These are phyloP conservation scores for Mormyrops boulengeri DNA, from an alignment of 2,797 vertebrate genomes.

Conservation along the genomic window DNA sequence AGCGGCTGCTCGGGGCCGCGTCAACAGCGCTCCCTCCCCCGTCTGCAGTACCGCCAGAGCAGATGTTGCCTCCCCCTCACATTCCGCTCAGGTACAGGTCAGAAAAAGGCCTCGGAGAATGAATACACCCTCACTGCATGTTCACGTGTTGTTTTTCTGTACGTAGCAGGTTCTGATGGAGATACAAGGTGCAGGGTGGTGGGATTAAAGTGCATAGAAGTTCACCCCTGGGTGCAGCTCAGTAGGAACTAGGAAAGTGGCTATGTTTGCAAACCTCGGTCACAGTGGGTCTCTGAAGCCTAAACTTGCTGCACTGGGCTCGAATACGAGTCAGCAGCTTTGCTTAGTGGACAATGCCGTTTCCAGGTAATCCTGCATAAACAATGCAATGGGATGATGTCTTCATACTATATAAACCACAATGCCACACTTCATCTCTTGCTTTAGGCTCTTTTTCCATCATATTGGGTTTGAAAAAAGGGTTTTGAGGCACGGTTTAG, in stretches of 20 bases:
- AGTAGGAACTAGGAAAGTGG: background rate
- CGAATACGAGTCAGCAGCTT: background rate
- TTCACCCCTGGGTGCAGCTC: background rate
- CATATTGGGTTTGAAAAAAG: background rate
- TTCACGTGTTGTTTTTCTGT: background rate
- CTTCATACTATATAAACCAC: background rate
- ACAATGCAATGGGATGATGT: background rate
- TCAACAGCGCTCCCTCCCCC: background rate
- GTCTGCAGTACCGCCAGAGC: background rate
- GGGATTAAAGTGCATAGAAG: background rate
- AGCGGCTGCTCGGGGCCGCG: background rate
- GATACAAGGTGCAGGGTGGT: background rate
- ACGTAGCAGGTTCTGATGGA: background rate
- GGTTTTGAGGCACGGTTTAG: background rate
- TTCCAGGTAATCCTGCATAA: background rate
- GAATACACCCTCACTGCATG: background rate
- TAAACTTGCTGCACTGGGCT: background rate
- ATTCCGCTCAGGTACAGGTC: background rate
- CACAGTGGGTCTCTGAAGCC: background rate
- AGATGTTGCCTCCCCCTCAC: background rate
- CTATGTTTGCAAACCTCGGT: background rate
- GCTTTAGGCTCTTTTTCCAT: background rate
- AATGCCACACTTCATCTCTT: background rate
- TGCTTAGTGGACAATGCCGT: background rate
- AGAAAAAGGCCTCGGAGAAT: background rate